Evolutionary conservation across 1,140 invertebrate genomes (phyloP), one percentile per base, ranked within the genome.

Genomic region (Bombus turneri): DNA sequence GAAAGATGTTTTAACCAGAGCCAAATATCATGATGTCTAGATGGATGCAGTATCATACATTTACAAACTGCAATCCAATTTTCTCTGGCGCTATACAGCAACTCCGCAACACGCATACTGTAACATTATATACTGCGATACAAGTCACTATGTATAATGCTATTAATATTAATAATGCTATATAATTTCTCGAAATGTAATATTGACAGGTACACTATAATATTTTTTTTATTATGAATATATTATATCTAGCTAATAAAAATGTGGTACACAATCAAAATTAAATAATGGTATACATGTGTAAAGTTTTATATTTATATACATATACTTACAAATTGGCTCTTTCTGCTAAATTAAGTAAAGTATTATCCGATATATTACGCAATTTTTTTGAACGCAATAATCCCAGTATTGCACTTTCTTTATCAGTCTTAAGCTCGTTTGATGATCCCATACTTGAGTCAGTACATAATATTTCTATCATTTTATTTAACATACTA

Each of bases 401-500:
- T n/a, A 98, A 94, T 93, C 98, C 97, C 77, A 98, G 93, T 92
- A 98, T 95, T 10, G 98, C 97, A 90, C 97, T 97, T 93, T 99
- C 98, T 74, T 97, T 95, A 91, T 98, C 98, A 87, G 97, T 96
- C 81, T 96, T 95, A 72, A 96, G 95, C 66, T 96, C 93, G 94
- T 95, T 92, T 92, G 95, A 94, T 90, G 96, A 94, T 85, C 95
- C 91, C 25, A 95, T 93, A 8, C 93, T 89, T 85, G 94, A 95
- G 85, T 96, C 93, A 83, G 95, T 93, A 6, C 95, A 95, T 28
- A 97, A 91, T 62, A 96, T 93, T 66, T 96, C 95, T 4, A 96
- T 94, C 18, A 96, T 95, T 90, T 95, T 93, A 83, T 94, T 92
- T 34, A 95, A 82, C 10, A 91, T 87, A 77, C 15, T 87, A 31